Percentiles rank a stretch among this genome's conserved stretches.
Evolutionary conservation across 2,113 vertebrate species (phyloP).

Genomic region (Tenebrosternarchus preto): DNA sequence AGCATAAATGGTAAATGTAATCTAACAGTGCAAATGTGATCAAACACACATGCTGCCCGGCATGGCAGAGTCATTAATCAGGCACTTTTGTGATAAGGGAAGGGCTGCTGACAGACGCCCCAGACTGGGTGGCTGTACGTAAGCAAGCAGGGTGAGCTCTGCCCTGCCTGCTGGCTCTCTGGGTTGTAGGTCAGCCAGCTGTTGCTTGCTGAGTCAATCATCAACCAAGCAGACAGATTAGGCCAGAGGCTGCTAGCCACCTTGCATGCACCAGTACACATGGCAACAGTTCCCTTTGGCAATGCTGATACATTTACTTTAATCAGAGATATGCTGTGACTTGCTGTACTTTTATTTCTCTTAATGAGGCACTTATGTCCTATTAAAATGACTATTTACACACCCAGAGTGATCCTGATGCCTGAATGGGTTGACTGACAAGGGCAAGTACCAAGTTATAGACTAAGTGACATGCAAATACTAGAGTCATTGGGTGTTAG

Average conservation of each 20-base stretch:
- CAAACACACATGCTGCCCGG: slow-evolving; percentile 53
- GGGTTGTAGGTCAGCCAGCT: slow-evolving; percentile 70
- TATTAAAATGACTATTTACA: not conserved
- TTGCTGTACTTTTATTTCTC: not conserved
- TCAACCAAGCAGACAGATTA: slow-evolving; percentile 59
- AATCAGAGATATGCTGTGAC: slow-evolving; percentile 13
- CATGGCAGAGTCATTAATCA: slow-evolving; percentile 59
- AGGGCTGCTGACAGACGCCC: slow-evolving; percentile 53
- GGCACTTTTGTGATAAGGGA: slow-evolving; percentile 57
- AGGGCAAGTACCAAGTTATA: no score
- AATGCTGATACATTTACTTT: not conserved
- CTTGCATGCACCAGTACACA: not conserved
- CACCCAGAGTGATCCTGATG: not conserved
- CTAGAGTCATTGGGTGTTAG: no score
- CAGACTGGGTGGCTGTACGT: slow-evolving; percentile 36
- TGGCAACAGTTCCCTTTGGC: slow-evolving; percentile 13
- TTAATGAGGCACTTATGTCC: not conserved
- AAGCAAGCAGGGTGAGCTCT: not conserved
- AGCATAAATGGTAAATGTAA: slow-evolving; percentile 56
- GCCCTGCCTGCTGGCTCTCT: slow-evolving; percentile 60
- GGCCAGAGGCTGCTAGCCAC: not conserved
- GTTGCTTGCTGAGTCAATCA: slow-evolving; percentile 73
- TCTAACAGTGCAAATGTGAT: slow-evolving; percentile 61
- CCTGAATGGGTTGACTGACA: no score
- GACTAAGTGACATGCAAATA: no score